Evolutionary conservation across 2,113 vertebrate species (phyloP), one percentile per base, ranked within the genome.

Genomic region (Ammodytes dubius): DNA sequence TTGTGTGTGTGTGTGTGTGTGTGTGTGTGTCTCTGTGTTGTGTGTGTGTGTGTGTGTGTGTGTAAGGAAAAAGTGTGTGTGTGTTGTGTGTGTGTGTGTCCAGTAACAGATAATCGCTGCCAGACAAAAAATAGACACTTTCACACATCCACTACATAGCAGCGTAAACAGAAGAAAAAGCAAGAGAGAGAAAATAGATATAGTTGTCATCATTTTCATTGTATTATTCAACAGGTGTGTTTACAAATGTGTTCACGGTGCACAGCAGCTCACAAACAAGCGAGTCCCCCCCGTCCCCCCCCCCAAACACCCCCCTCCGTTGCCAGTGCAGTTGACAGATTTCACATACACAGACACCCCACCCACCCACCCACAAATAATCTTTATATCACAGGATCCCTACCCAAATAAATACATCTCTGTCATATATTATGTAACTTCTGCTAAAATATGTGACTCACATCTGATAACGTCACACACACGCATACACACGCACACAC

Each of bases 211-310:
- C 72, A 27, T 27, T 27, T 79, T 86, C 70, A 68, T 84, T 76
- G 67, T 83, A 83, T 77, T 90, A 67, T 73, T 87, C 84, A 89
- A 90, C 27, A 88, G 82, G 87, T 92, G 83, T 91, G 88, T 92
- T 93, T 90, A 93, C 89, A 93, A 91, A 91, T 94, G 89, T 92
- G 82, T 74, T 88, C 79, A 86, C 67, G 77, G 73, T 84, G 79
- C 77, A 91, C 78, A 79, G 67, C 78, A 79, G 67, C 81, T 86
- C 54, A 72, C 79, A 1, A 27, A 27, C 27, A 27, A 87, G 57
- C 39, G 14, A 85, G 67, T 64, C 87, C 85, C 86, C 60, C 81
- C 27, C 87, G 83, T 84, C 60, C 81, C 2, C 27, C 2, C 27
- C 27, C 27, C 27, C 27, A n/a, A n/a, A n/a, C n/a, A n/a, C n/a